phyloP scores from a whole-genome alignment of 2,797 vertebrate species.

The Chelon auratus region DNA sequence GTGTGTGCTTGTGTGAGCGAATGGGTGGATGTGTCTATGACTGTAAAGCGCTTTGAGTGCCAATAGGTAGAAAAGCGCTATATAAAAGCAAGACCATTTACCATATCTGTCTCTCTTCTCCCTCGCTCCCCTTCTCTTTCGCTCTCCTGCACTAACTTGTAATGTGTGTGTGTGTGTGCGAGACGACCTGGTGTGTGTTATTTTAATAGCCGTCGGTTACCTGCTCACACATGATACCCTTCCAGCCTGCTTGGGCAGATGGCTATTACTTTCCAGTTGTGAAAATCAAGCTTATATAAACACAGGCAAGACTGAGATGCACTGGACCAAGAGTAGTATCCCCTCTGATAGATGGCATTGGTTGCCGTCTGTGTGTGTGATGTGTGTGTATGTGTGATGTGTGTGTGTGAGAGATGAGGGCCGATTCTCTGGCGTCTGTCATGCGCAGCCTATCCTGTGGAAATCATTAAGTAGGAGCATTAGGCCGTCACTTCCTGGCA shows the following conservation, averaged over 20 bases:
- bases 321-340: conserved; percentile 70
- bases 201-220: conserved; percentile 84
- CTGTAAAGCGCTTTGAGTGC: no score
- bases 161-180: conserved; percentile 19
- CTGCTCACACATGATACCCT: conserved; percentile 82
- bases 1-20: no score
- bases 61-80: no score
- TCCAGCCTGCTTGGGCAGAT: conserved; percentile 79
- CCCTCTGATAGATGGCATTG: conserved; percentile 69
- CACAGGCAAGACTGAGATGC: conserved; percentile 72
- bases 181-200: conserved; percentile 63
- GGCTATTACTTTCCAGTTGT: conserved; percentile 86
- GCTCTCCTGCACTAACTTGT: conserved; percentile 46
- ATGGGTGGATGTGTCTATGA: no score
- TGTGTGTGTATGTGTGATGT: conserved; percentile 33
- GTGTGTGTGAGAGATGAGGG: conserved; percentile 50
- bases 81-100: no score
- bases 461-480: conserved; percentile 84
- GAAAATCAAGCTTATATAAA: conserved; percentile 86
- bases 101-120: conserved; percentile 49
- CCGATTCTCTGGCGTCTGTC: conserved; percentile 79
- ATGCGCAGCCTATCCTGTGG: conserved; percentile 80
- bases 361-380: conserved; percentile 26
- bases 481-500: conserved; percentile 82
- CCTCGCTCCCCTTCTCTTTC: conserved; percentile 36